phyloP scores from a whole-genome alignment of 2,797 vertebrate genomes.

The Esox lucius region DNA sequence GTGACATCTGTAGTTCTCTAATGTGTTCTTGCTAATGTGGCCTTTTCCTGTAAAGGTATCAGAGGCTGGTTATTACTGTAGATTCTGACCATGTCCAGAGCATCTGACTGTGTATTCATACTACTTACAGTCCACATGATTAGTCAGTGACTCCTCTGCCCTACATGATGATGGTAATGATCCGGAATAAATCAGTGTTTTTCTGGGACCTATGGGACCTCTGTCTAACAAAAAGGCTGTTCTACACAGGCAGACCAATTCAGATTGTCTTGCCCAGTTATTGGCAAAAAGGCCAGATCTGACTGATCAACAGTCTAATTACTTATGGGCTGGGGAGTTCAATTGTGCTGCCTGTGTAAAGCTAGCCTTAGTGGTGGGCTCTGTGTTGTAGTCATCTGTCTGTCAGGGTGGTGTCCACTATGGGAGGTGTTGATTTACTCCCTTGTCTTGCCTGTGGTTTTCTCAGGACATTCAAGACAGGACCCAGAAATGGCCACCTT shows the following conservation, averaged over 20 bases:
- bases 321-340: too few species aligned
- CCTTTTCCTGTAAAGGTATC: not conserved
- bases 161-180: not conserved
- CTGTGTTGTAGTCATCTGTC: conserved; percentile 32
- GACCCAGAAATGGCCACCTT: conserved; percentile 64
- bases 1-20: not conserved
- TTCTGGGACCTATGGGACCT: conserved; percentile 17
- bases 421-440: conserved; percentile 53
- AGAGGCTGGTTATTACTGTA: not conserved
- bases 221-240: not conserved
- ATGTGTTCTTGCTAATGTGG: too few species aligned
- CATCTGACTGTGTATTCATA: not conserved
- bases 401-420: conserved; percentile 32
- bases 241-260: too few species aligned
- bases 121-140: not conserved
- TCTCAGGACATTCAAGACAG: conserved; percentile 56
- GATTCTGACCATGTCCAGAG: not conserved
- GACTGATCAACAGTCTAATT: too few species aligned
- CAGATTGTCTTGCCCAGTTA: too few species aligned
- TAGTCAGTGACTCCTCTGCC: not conserved
- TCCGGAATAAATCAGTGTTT: not conserved
- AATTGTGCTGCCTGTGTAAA: too few species aligned
- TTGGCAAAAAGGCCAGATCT: too few species aligned
- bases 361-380: conserved; percentile 45
- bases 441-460: conserved; percentile 54